phyloP scores from a whole-genome alignment of 2,797 vertebrate genomes.

The Pseudotriccus pelzelni region DNA sequence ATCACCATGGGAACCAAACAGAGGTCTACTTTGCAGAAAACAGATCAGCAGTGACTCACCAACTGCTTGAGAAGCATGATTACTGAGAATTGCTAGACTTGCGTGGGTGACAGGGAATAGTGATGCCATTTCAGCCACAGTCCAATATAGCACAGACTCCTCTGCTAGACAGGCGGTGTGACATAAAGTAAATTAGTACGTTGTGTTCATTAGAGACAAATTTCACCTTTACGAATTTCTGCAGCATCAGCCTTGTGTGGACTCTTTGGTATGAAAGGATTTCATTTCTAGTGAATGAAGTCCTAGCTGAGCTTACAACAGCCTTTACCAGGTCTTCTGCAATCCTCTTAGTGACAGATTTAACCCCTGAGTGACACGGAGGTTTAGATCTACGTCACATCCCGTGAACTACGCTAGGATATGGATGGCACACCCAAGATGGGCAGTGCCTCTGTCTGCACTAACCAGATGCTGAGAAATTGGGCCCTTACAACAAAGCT shows the following conservation, averaged over 20 bases:
- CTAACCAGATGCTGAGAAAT: background rate
- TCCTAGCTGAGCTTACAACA: background rate
- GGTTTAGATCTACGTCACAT: background rate
- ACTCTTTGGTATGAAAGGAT: background rate
- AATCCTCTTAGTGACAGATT: background rate
- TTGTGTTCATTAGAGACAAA: background rate
- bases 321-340: background rate
- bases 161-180: background rate
- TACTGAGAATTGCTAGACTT: slow-evolving; percentile 45
- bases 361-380: background rate
- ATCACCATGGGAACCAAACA: slow-evolving; percentile 60
- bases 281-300: background rate
- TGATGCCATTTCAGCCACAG: background rate
- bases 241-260: background rate
- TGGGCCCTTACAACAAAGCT: background rate
- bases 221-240: background rate
- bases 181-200: background rate
- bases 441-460: background rate
- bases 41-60: slow-evolving; percentile 55
- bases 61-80: background rate
- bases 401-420: background rate
- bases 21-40: slow-evolving; percentile 46
- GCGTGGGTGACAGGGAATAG: slow-evolving; percentile 41
- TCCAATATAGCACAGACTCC: background rate
- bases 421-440: background rate